phyloP scores from a whole-genome alignment of 1,140 invertebrate genomes.

The Yoshiicerus persimilis region DNA sequence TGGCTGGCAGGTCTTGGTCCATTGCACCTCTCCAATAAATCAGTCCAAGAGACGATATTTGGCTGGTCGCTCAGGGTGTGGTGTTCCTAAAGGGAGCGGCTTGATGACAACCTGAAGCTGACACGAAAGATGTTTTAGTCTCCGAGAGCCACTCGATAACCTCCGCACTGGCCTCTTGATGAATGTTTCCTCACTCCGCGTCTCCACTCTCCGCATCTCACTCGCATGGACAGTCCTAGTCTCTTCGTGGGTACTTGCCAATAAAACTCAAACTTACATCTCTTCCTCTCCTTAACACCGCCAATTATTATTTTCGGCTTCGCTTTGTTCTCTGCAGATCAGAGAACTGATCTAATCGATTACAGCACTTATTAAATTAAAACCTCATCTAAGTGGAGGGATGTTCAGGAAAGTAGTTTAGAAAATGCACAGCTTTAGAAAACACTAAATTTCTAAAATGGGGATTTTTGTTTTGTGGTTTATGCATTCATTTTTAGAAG shows the following conservation, averaged over 20 bases:
- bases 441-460: no score
- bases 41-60: constrained; percentile 37
- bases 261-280: background rate
- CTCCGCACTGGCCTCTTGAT: constrained; percentile 28
- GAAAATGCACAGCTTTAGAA: no score
- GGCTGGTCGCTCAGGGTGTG: constrained; percentile 39
- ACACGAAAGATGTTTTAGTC: constrained; percentile 48
- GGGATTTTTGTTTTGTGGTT: no score
- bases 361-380: no score
- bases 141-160: constrained; percentile 31
- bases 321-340: background rate
- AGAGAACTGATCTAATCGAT: no score
- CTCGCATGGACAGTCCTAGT: background rate
- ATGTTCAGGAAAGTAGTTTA: no score
- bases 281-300: background rate
- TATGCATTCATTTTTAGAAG: no score
- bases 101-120: constrained; percentile 38
- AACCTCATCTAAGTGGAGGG: no score
- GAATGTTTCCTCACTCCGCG: background rate
- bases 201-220: background rate
- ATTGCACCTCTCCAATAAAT: constrained; percentile 41
- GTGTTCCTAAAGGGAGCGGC: constrained; percentile 43
- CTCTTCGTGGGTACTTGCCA: background rate
- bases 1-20: background rate
- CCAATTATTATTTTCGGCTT: background rate